These are phyloP conservation scores for Alces alces DNA, from an alignment of 2,113 vertebrate genomes.

Conservation along the genomic window DNA sequence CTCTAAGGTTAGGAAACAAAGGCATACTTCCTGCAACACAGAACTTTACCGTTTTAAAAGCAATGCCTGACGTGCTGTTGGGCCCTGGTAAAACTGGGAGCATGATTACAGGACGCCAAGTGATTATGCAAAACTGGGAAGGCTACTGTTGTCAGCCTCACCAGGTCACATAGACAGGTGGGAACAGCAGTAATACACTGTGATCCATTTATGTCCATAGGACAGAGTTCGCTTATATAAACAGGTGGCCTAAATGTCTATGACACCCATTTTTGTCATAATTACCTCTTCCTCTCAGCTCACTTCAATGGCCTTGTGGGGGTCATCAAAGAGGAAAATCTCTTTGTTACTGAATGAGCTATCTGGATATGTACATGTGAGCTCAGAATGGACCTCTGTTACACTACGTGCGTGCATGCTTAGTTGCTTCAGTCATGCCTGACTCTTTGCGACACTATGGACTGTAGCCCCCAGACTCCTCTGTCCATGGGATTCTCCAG, in stretches of 20 bases:
- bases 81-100: neutral
- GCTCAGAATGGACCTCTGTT: neutral
- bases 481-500: neutral
- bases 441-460: accelerated
- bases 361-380: neutral
- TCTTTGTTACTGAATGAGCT: neutral
- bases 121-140: neutral
- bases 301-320: neutral
- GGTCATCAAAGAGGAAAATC: neutral
- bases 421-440: accelerated
- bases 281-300: neutral
- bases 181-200: neutral
- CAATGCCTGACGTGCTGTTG: neutral
- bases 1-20: neutral
- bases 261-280: neutral
- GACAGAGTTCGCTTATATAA: neutral
- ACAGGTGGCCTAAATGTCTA: neutral
- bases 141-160: neutral
- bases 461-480: neutral
- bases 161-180: neutral
- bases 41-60: neutral
- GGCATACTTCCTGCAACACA: neutral
- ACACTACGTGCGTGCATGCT: accelerated
- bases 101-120: neutral
- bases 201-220: neutral